These are phyloP conservation scores for Scaptomyza hsui DNA, from an alignment of 1,140 invertebrate genomes.

Conservation along the genomic window DNA sequence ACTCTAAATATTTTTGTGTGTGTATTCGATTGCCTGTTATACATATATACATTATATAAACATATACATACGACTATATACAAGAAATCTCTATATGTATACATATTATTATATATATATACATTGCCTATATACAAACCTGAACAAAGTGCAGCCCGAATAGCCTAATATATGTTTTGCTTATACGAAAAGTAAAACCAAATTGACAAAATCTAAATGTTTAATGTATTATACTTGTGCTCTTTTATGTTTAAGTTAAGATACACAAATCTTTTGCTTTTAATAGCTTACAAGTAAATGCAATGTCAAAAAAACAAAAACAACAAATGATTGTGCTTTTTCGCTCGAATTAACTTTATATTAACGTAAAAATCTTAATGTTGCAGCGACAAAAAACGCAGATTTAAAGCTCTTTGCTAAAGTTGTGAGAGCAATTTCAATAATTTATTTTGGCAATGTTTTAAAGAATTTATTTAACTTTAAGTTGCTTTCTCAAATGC, in stretches of 20 bases:
- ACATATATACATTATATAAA: slow-evolving; percentile 64
- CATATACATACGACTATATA: slow-evolving; percentile 48
- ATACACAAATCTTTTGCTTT: slow-evolving; percentile 48
- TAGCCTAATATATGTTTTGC: slow-evolving; percentile 54
- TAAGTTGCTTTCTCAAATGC: neutral
- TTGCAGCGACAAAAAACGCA: neutral
- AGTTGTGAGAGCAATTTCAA: neutral
- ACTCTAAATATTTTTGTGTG: slow-evolving; percentile 71
- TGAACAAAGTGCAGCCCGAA: slow-evolving; percentile 56
- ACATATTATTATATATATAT: slow-evolving; percentile 44
- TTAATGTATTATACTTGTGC: slow-evolving; percentile 58
- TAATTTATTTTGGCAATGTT: neutral
- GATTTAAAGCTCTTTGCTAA: slow-evolving; percentile 12
- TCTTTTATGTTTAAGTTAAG: slow-evolving; percentile 65
- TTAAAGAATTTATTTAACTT: neutral
- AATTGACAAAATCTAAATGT: slow-evolving; percentile 18
- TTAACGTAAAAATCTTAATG: slow-evolving; percentile 28
- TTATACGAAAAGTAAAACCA: slow-evolving; percentile 15
- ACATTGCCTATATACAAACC: slow-evolving; percentile 44
- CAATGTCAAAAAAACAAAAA: slow-evolving; percentile 24
- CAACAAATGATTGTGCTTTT: slow-evolving; percentile 42
- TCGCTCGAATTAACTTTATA: slow-evolving; percentile 41
- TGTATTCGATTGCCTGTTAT: slow-evolving; percentile 60
- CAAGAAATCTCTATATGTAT: slow-evolving; percentile 52
- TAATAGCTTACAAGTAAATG: slow-evolving; percentile 50